Percentiles rank a stretch among this genome's conserved stretches.
Evolutionary conservation across 2,113 vertebrate species (phyloP).

Genomic region (Ariopsis seemanni): DNA sequence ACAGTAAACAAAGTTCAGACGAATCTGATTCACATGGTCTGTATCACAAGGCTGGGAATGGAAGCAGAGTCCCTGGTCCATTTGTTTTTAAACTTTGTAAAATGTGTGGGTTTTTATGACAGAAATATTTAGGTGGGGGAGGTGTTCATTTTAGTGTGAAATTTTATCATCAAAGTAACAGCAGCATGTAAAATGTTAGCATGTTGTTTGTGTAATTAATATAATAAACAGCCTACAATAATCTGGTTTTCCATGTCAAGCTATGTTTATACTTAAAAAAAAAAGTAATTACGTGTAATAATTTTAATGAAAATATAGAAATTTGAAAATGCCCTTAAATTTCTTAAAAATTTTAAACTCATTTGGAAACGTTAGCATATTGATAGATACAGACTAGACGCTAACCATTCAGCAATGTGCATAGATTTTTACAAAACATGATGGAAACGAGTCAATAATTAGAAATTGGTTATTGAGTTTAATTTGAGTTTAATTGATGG

Average conservation of each 20-base stretch:
- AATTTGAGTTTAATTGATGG: background rate
- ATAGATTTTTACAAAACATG: background rate
- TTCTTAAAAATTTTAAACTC: background rate
- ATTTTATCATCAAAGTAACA: background rate
- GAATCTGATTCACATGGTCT: background rate
- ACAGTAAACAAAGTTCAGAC: background rate
- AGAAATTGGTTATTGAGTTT: background rate
- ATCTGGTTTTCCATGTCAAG: background rate
- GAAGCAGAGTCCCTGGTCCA: background rate
- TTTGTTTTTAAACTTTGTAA: background rate
- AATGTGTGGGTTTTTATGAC: background rate
- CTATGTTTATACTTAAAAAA: background rate
- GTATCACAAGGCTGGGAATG: background rate
- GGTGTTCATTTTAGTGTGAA: background rate
- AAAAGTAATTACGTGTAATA: background rate
- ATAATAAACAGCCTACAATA: background rate
- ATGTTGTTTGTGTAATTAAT: background rate
- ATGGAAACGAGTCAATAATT: background rate
- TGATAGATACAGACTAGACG: background rate
- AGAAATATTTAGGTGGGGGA: background rate
- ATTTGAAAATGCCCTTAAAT: background rate
- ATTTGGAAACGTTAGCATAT: background rate
- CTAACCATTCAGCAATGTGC: background rate
- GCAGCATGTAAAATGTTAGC: background rate
- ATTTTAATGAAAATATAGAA: background rate